Percentiles rank a stretch among this genome's conserved stretches.
These are phyloP conservation scores for Lasioglossum calceatum DNA, from an alignment of 2,888 invertebrate species.

Conservation along the genomic window DNA sequence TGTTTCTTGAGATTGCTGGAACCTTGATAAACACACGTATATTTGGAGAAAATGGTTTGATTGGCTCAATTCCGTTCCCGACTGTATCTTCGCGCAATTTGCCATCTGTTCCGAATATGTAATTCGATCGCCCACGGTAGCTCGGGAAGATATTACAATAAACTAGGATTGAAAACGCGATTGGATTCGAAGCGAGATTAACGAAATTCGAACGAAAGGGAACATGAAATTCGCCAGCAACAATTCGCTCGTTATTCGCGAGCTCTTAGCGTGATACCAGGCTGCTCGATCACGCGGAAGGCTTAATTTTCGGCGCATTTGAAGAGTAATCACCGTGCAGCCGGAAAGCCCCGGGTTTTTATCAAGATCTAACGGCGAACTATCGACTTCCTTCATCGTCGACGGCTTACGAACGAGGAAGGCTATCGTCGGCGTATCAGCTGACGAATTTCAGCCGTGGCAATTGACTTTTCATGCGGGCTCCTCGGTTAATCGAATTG, in stretches of 20 bases:
- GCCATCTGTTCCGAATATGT: too few species aligned
- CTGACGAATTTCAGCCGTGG: slow-evolving; percentile 29
- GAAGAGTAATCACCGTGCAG: slow-evolving; percentile 9
- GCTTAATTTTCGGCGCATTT: slow-evolving; percentile 14
- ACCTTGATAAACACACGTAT: too few species aligned
- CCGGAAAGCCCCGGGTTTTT: slow-evolving; percentile 11
- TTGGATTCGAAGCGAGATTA: neutral
- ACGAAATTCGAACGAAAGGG: neutral
- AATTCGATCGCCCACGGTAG: too few species aligned
- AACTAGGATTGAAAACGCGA: neutral
- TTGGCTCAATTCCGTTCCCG: too few species aligned
- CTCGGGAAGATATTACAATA: neutral
- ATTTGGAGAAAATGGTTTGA: too few species aligned
- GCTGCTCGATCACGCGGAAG: neutral
- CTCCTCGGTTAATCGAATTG: slow-evolving; percentile 38
- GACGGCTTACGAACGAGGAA: slow-evolving; percentile 4
- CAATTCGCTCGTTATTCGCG: neutral
- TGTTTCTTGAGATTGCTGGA: too few species aligned
- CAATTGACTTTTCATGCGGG: slow-evolving; percentile 35
- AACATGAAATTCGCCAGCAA: neutral
- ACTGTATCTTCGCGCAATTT: too few species aligned
- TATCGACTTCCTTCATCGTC: slow-evolving; percentile 13
- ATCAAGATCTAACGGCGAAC: slow-evolving; percentile 28
- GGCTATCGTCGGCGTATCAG: slow-evolving; percentile 16
- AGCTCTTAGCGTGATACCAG: neutral